A percentile compares a stretch with the other conserved stretches of the same genome.
Conservation (phyloP, 2,797 vertebrate species). For the Gymnodraco acuticeps region DNA sequence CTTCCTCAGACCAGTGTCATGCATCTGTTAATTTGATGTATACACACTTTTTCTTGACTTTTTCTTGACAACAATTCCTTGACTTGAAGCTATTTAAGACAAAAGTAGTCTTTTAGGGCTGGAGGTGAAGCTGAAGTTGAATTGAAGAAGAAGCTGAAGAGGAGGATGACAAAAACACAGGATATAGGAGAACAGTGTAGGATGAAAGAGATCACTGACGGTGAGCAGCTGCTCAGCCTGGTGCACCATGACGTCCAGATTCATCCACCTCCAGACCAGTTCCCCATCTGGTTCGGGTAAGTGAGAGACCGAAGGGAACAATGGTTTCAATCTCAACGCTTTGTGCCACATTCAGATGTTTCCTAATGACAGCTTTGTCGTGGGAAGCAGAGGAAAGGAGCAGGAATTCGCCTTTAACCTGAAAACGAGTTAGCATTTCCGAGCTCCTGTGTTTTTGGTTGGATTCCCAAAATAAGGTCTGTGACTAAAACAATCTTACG, state of each 20-base stretch:
- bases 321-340: not conserved
- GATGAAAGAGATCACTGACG: conserved; percentile 44
- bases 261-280: conserved; percentile 49
- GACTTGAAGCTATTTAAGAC: not conserved
- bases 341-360: conserved; percentile 21
- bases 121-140: conserved; percentile 14
- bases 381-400: not conserved
- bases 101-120: not conserved
- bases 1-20: conserved; percentile 15
- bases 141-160: conserved; percentile 2
- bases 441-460: too few relatives aligned
- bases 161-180: not conserved
- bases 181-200: conserved; percentile 29
- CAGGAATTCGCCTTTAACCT: not conserved
- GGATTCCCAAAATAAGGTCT: too few relatives aligned
- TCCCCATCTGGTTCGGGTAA: conserved; percentile 34
- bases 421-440: too few relatives aligned
- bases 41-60: not conserved
- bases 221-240: conserved; percentile 47
- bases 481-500: too few relatives aligned
- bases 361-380: not conserved
- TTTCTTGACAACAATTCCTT: not conserved
- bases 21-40: conserved; percentile 1
- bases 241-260: conserved; percentile 53
- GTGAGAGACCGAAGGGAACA: conserved; percentile 29